These are phyloP conservation scores for Apodemia duryi DNA, from an alignment of 2,888 invertebrate species.

Conservation along the genomic window DNA sequence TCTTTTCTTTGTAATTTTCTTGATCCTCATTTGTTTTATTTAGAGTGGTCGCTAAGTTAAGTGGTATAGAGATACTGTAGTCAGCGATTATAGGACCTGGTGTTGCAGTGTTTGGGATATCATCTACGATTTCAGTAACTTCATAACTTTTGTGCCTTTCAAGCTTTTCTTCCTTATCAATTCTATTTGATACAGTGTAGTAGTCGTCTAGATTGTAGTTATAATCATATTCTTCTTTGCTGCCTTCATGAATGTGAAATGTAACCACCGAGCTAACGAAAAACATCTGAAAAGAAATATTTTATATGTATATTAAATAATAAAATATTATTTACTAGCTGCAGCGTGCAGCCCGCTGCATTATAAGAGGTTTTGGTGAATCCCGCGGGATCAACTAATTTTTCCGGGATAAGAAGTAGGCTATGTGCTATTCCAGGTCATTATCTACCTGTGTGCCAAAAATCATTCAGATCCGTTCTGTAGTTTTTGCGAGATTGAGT, in stretches of 20 bases:
- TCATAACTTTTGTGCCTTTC: slow-evolving; percentile 39
- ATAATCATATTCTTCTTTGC: slow-evolving; percentile 15
- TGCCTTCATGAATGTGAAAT: neutral
- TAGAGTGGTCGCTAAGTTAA: slow-evolving; percentile 38
- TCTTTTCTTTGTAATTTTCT: slow-evolving; percentile 24
- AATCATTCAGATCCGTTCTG: too few relatives aligned
- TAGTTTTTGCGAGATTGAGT: too few relatives aligned
- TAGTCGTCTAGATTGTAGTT: slow-evolving; percentile 16
- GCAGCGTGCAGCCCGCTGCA: too few relatives aligned
- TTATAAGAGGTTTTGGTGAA: too few relatives aligned
- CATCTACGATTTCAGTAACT: slow-evolving; percentile 54
- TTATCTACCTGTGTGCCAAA: too few relatives aligned
- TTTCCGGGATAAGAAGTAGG: too few relatives aligned
- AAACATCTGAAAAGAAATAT: neutral
- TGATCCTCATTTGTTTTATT: slow-evolving; percentile 23
- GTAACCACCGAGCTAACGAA: neutral
- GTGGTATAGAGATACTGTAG: slow-evolving; percentile 37
- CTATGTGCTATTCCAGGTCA: too few relatives aligned
- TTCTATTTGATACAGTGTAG: neutral
- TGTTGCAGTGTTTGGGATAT: slow-evolving; percentile 48
- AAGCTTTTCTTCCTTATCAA: slow-evolving; percentile 17
- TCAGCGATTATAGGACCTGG: slow-evolving; percentile 42
- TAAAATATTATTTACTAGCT: too few relatives aligned
- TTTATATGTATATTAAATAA: too few relatives aligned
- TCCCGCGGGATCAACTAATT: too few relatives aligned